Evolutionary conservation across 2,113 vertebrate genomes (phyloP).

Genomic region (Pogona vitticeps): DNA sequence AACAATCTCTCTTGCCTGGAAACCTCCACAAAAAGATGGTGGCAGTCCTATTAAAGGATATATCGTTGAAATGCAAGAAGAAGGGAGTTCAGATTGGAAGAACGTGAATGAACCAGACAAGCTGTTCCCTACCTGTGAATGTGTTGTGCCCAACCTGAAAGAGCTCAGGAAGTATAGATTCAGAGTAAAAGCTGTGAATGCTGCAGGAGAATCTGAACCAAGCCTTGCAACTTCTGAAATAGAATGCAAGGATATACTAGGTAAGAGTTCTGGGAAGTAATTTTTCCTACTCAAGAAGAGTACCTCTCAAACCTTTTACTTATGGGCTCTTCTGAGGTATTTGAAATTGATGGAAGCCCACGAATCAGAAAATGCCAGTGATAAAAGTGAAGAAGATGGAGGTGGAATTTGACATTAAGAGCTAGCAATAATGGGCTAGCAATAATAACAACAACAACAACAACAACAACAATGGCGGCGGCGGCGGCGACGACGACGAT

Average conservation of each 20-base stretch:
- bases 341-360: background rate
- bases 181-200: conserved; percentile 93
- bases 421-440: too few relatives aligned
- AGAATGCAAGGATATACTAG: conserved; percentile 87
- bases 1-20: conserved; percentile 90
- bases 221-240: conserved; percentile 87
- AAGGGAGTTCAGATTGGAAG: conserved; percentile 92
- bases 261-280: conserved; percentile 71
- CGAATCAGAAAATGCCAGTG: background rate
- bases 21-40: conserved; percentile 90
- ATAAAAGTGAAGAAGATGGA: background rate
- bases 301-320: too few relatives aligned
- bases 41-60: conserved; percentile 96
- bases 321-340: background rate
- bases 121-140: conserved; percentile 86
- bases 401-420: background rate
- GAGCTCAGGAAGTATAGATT: conserved; percentile 94
- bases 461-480: too few relatives aligned
- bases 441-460: too few relatives aligned
- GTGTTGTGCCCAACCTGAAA: conserved; percentile 89
- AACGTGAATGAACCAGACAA: conserved; percentile 90
- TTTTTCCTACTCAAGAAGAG: too few relatives aligned
- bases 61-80: conserved; percentile 95
- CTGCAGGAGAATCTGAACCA: conserved; percentile 93
- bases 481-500: too few relatives aligned